Percentiles rank a stretch among this genome's conserved stretches.
Evolutionary conservation across 2,797 vertebrate genomes (phyloP).

Genomic region (Acanthurus lineatus): DNA sequence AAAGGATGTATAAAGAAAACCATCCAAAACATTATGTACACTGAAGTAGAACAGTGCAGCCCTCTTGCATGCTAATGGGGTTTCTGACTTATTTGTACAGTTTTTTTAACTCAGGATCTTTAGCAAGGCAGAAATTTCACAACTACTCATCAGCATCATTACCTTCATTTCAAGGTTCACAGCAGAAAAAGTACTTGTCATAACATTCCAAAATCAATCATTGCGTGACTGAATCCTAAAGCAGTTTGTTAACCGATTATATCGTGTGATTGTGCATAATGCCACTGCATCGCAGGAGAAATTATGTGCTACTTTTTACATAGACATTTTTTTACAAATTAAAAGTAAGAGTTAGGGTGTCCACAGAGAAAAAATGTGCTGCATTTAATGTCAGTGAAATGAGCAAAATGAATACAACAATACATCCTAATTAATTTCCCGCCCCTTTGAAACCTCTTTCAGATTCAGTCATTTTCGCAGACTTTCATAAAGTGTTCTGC

Average conservation of each 20-base stretch:
- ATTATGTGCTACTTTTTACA: conserved; percentile 37
- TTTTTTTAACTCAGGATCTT: neutral
- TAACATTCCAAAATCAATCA: conserved; percentile 12
- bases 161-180: neutral
- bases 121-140: conserved; percentile 2
- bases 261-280: conserved; percentile 37
- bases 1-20: neutral
- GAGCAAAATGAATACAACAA: conserved; percentile 58
- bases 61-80: conserved; percentile 1
- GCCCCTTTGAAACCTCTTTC: conserved; percentile 53
- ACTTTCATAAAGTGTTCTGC: conserved; percentile 62
- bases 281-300: conserved; percentile 22
- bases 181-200: neutral
- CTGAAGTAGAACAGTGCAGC: conserved; percentile 8
- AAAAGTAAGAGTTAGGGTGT: conserved; percentile 28
- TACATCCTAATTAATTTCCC: conserved; percentile 62
- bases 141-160: conserved; percentile 5
- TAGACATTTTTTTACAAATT: conserved; percentile 22
- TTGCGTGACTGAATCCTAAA: conserved; percentile 30
- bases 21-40: conserved; percentile 25
- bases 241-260: conserved; percentile 30
- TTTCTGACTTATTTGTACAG: conserved; percentile 26
- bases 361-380: conserved; percentile 11
- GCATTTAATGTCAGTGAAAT: conserved; percentile 41
- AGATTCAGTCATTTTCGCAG: conserved; percentile 72